Conservation (phyloP, 2,797 vertebrate species). For the Cynopterus sphinx region DNA sequence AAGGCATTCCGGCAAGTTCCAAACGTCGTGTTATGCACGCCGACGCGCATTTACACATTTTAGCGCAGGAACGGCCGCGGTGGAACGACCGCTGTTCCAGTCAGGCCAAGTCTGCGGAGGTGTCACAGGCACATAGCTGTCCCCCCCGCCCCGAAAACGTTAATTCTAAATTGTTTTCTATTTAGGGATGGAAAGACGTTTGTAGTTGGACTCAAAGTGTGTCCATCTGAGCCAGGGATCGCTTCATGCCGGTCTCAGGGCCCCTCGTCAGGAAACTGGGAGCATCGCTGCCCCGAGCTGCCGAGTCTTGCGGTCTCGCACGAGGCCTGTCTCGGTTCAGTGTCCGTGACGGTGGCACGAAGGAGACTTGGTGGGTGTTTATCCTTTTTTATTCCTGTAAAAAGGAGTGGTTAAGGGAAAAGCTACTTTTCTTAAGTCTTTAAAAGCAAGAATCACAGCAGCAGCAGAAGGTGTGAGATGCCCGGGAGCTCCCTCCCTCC, state of each 20-base stretch:
- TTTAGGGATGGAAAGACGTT: neutral
- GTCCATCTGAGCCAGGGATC: neutral
- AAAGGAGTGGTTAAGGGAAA: constrained; percentile 9
- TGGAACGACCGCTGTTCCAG: neutral
- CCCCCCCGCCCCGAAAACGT: neutral
- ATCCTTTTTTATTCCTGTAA: neutral
- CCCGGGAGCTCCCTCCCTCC: constrained; percentile 18
- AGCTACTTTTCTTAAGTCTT: constrained; percentile 30
- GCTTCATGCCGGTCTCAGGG: neutral
- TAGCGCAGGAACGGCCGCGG: neutral
- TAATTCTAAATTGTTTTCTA: constrained; percentile 42
- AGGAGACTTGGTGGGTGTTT: neutral
- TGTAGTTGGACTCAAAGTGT: neutral
- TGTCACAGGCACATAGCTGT: neutral
- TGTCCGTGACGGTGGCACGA: neutral
- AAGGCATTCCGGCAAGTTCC: neutral
- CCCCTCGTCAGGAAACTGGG: neutral
- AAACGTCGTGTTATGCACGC: neutral
- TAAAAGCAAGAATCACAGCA: constrained; percentile 31
- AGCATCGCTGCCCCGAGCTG: neutral
- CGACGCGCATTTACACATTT: neutral
- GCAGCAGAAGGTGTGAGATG: constrained; percentile 42
- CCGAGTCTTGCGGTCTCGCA: neutral
- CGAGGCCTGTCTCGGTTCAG: neutral
- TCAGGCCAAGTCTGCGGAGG: neutral